Conservation (phyloP, 1,140 invertebrate genomes). For the Neodiprion fabricii region DNA sequence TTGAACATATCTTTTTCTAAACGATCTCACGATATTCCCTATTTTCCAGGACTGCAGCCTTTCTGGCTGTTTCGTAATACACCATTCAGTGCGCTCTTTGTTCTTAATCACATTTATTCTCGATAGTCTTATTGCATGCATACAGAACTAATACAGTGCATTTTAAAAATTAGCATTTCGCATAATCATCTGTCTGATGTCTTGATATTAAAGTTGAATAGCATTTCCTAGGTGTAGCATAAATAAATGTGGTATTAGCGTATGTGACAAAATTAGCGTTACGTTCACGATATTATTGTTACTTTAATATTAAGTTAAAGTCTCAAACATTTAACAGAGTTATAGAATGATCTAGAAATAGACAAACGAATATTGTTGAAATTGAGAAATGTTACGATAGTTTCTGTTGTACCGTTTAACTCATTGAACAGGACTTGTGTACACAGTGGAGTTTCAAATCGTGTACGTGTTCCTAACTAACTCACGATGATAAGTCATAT, state of each 20-base stretch:
- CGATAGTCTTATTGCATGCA: not conserved
- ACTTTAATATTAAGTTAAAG: not conserved
- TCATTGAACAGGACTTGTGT: too few relatives aligned
- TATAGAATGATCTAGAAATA: not conserved
- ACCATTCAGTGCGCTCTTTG: not conserved
- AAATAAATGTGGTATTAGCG: not conserved
- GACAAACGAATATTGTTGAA: not conserved
- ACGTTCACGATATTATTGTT: not conserved
- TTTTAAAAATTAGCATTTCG: not conserved
- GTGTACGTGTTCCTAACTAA: too few relatives aligned
- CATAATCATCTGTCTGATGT: not conserved
- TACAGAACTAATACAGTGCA: not conserved
- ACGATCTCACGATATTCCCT: too few relatives aligned
- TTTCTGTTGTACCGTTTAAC: too few relatives aligned
- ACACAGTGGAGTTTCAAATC: too few relatives aligned
- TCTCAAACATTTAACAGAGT: too few relatives aligned
- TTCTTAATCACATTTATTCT: not conserved
- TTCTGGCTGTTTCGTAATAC: too few relatives aligned
- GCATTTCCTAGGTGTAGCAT: slow-evolving; percentile 1
- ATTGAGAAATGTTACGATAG: not conserved
- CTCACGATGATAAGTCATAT: too few relatives aligned
- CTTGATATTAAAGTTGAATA: not conserved
- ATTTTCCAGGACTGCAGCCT: too few relatives aligned
- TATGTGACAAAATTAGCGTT: not conserved
- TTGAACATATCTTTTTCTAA: too few relatives aligned